These are phyloP conservation scores for Pammene fasciana DNA, from an alignment of 2,888 invertebrate genomes.

Conservation along the genomic window DNA sequence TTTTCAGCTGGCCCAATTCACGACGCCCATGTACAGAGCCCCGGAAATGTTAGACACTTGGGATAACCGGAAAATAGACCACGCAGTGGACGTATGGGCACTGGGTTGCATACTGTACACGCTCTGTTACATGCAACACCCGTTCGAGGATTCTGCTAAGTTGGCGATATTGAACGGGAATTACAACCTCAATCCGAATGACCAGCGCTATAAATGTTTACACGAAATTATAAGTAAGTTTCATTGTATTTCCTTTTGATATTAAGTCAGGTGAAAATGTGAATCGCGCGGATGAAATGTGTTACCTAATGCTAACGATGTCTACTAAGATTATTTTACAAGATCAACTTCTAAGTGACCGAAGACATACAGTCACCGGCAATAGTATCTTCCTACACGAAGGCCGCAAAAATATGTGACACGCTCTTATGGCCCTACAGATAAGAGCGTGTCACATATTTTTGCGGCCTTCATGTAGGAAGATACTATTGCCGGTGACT, in stretches of 20 bases:
- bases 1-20: constrained; percentile 88
- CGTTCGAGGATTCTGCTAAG: constrained; percentile 98
- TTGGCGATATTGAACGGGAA: constrained; percentile 98
- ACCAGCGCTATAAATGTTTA: constrained; percentile 92
- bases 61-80: constrained; percentile 96
- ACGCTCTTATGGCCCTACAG: too few species aligned
- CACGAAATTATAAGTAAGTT: constrained; percentile 94
- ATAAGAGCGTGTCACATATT: too few species aligned
- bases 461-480: too few species aligned
- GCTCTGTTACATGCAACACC: constrained; percentile 96
- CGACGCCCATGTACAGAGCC: constrained; percentile 98
- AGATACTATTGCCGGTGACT: too few species aligned
- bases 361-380: too few species aligned
- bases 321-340: too few species aligned
- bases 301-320: too few species aligned
- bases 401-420: too few species aligned
- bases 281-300: too few species aligned
- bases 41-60: constrained; percentile 99
- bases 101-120: constrained; percentile 97
- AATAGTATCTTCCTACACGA: too few species aligned
- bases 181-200: constrained; percentile 91
- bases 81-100: constrained; percentile 97
- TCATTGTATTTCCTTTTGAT: not conserved
- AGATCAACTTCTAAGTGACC: too few species aligned
- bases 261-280: too few species aligned